phyloP scores from a whole-genome alignment of 2,113 vertebrate species.

The Callionymus lyra region DNA sequence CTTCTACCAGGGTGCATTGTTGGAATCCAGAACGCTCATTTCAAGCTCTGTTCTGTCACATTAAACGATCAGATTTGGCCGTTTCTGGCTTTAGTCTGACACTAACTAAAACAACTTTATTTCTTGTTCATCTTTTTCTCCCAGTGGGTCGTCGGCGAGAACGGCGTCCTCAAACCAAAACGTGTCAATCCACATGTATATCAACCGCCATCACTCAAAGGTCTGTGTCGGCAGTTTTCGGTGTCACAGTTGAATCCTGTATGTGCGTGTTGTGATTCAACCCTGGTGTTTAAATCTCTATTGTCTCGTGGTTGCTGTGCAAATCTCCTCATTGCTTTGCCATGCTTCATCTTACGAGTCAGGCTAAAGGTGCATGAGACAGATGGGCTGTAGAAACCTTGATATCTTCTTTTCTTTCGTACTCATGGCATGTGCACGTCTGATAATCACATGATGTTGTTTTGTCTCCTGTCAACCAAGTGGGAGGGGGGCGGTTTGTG shows the following conservation, averaged over 20 bases:
- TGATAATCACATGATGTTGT: slow-evolving; percentile 5
- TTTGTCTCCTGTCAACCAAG: slow-evolving; percentile 5
- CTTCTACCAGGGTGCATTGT: no score
- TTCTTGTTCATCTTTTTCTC: not conserved
- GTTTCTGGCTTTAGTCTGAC: no score
- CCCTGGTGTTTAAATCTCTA: slow-evolving; percentile 16
- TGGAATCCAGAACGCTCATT: no score
- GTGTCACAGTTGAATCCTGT: not conserved
- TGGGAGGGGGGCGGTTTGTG: slow-evolving; percentile 6
- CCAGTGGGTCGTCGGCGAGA: slow-evolving; percentile 86
- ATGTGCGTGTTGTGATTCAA: not conserved
- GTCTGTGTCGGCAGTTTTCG: slow-evolving; percentile 48
- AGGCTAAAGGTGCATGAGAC: slow-evolving; percentile 14
- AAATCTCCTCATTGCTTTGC: slow-evolving; percentile 7
- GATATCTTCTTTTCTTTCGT: not conserved
- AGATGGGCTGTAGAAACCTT: slow-evolving; percentile 22
- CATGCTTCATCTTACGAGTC: slow-evolving; percentile 3
- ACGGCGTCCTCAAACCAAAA: slow-evolving; percentile 86
- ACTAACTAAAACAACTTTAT: no score
- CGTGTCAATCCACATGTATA: slow-evolving; percentile 83
- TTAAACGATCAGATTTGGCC: no score
- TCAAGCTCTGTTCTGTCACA: no score
- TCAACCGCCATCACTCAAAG: slow-evolving; percentile 94
- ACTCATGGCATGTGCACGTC: slow-evolving; percentile 1
- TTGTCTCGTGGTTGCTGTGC: slow-evolving; percentile 34